These are phyloP conservation scores for Gallinago jamesoni DNA, from an alignment of 2,113 vertebrate genomes.

Conservation along the genomic window DNA sequence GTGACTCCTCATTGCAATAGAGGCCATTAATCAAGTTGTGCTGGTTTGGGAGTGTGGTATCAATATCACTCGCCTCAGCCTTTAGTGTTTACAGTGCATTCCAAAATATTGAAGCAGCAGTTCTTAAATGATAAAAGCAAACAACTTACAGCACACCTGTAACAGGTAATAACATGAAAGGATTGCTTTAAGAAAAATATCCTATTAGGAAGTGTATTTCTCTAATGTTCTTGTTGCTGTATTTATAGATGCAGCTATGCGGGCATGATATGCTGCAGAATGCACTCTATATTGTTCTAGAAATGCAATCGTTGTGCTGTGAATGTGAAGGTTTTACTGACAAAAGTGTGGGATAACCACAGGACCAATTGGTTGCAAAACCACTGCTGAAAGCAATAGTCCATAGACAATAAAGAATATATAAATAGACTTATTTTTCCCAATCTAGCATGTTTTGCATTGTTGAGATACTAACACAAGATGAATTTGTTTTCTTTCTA, in stretches of 20 bases:
- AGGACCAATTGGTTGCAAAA: background rate
- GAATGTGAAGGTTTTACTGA: background rate
- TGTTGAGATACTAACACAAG: background rate
- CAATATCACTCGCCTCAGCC: background rate
- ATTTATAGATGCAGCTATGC: background rate
- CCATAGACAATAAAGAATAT: background rate
- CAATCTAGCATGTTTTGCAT: background rate
- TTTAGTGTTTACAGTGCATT: background rate
- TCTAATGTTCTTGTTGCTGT: background rate
- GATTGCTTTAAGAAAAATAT: background rate
- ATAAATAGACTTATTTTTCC: background rate
- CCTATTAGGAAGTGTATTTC: background rate
- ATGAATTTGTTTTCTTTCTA: background rate
- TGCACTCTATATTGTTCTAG: background rate
- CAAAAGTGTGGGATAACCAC: background rate
- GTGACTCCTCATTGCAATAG: background rate
- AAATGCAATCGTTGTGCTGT: background rate
- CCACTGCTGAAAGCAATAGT: background rate
- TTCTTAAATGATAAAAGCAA: background rate
- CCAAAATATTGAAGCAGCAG: background rate
- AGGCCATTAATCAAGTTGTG: background rate
- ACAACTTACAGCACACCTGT: background rate
- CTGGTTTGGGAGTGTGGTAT: background rate
- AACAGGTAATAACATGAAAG: background rate
- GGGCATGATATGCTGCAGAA: background rate